Percentiles rank a stretch among this genome's conserved stretches.
These are phyloP conservation scores for Atlantisia rogersi DNA, from an alignment of 2,113 vertebrate species.

Conservation along the genomic window DNA sequence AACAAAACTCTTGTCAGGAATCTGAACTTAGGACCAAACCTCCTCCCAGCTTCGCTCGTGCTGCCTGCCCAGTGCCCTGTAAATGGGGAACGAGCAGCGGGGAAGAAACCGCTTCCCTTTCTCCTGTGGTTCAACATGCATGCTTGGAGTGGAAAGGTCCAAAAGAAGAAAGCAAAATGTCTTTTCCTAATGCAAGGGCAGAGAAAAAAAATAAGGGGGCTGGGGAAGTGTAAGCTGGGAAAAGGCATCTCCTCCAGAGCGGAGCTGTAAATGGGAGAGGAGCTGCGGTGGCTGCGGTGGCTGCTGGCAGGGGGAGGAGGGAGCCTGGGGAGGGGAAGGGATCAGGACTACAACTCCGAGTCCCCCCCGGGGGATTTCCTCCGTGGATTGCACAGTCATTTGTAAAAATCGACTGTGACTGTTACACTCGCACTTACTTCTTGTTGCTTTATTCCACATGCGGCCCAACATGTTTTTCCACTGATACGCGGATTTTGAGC, in stretches of 20 bases:
- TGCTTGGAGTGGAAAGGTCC: neutral
- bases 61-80: neutral
- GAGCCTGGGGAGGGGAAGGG: neutral
- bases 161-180: neutral
- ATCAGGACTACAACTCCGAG: conserved; percentile 7
- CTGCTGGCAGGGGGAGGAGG: neutral
- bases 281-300: neutral
- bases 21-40: neutral
- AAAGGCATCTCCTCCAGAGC: neutral
- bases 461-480: conserved; percentile 41
- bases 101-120: neutral
- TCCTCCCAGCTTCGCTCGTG: neutral
- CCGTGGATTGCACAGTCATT: conserved; percentile 14
- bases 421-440: conserved; percentile 7
- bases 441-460: conserved; percentile 21
- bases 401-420: conserved; percentile 38
- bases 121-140: neutral
- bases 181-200: neutral
- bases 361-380: neutral
- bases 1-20: neutral
- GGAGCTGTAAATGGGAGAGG: neutral
- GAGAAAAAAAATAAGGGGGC: neutral
- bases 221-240: neutral
- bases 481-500: conserved; percentile 22
- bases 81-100: neutral